A percentile compares a stretch with the other conserved stretches of the same genome.
Conservation (phyloP, 92 coral and sea anemone species). For the Porites lobata region DNA sequence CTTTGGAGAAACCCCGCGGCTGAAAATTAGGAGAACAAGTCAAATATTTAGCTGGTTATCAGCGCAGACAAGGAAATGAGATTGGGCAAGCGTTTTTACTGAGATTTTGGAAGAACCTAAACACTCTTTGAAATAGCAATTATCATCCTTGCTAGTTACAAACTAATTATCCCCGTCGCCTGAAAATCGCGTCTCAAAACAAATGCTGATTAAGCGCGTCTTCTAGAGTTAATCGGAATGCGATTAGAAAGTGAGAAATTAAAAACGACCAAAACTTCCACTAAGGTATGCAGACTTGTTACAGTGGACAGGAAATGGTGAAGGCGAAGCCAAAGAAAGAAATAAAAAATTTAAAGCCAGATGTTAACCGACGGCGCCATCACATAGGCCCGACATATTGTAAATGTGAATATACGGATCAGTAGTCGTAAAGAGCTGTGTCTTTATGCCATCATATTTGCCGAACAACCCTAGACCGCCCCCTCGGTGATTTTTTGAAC, state of each 20-base stretch:
- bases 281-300: background rate
- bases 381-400: constrained; percentile 24
- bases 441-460: constrained; percentile 83
- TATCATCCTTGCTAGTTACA: constrained; percentile 31
- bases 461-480: constrained; percentile 93
- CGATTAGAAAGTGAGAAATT: constrained; percentile 19
- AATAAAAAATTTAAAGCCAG: background rate
- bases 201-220: constrained; percentile 20
- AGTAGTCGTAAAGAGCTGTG: constrained; percentile 48
- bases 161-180: constrained; percentile 40
- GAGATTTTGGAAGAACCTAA: background rate
- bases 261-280: background rate
- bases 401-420: constrained; percentile 26
- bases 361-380: constrained; percentile 10
- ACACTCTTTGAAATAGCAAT: constrained; percentile 39
- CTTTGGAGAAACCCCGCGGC: constrained; percentile 42
- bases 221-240: constrained; percentile 23
- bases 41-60: background rate
- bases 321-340: background rate
- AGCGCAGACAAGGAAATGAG: background rate
- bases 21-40: constrained; percentile 5
- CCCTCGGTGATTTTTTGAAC: constrained; percentile 85
- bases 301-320: background rate
- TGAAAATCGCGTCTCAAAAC: constrained; percentile 51
- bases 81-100: background rate